Conservation (phyloP, 2,113 vertebrate genomes). For the Cyphotilapia sp. region DNA sequence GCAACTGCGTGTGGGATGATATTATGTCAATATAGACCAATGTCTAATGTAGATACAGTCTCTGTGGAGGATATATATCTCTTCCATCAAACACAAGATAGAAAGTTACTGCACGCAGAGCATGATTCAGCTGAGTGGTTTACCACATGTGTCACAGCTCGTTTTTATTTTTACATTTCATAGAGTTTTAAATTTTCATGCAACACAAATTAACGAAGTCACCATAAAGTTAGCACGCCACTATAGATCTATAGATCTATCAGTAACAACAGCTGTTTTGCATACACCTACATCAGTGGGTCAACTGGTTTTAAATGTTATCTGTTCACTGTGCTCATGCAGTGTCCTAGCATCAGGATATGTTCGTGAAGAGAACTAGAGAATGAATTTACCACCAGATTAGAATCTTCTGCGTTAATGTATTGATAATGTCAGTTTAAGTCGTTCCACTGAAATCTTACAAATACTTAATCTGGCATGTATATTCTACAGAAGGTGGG, state of each 20-base stretch:
- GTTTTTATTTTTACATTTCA: background rate
- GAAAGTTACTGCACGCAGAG: slow-evolving; percentile 73
- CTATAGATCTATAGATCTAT: background rate
- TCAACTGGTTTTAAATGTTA: background rate
- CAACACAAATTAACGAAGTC: background rate
- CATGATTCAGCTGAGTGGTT: slow-evolving; percentile 32
- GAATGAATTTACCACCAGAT: background rate
- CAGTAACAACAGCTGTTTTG: background rate
- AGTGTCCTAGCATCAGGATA: background rate
- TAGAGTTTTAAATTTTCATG: background rate
- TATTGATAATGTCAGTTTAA: background rate
- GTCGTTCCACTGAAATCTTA: background rate
- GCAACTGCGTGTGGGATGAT: background rate
- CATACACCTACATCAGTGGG: background rate
- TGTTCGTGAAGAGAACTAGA: background rate
- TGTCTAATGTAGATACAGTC: slow-evolving; percentile 68
- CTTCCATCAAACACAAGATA: slow-evolving; percentile 65
- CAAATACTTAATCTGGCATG: background rate
- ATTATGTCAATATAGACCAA: background rate
- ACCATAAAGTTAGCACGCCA: background rate
- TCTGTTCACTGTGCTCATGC: background rate
- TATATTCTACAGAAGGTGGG: slow-evolving; percentile 6
- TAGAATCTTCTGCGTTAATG: background rate
- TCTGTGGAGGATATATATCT: slow-evolving; percentile 69
- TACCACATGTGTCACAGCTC: background rate